phyloP scores from a whole-genome alignment of 30 jellyfish, hydroid and myxozoan species.

The Pelagia noctiluca region DNA sequence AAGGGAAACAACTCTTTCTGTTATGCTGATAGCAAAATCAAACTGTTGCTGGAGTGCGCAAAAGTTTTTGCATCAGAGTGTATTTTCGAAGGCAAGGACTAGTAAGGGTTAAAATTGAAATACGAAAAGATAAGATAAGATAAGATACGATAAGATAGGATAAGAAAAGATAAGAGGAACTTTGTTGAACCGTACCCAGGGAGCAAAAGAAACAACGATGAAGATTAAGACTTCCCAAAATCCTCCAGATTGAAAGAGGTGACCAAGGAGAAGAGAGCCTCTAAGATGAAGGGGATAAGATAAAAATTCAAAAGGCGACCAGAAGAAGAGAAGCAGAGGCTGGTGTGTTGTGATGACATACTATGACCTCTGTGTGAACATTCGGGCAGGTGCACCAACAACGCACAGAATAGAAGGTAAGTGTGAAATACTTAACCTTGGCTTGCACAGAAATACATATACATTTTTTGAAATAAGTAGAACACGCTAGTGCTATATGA shows the following conservation, averaged over 20 bases:
- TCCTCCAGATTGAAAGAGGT: slow-evolving; percentile 1
- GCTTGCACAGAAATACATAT: neutral
- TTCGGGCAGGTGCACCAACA: neutral
- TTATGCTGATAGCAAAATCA: neutral
- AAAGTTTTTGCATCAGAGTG: too few relatives aligned
- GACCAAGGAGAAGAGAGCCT: neutral
- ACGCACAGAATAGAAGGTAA: neutral
- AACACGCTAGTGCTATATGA: neutral
- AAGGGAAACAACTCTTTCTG: neutral
- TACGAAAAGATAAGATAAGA: too few relatives aligned
- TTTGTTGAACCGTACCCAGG: neutral
- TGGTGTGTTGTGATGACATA: neutral
- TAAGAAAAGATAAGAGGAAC: neutral
- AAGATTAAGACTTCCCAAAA: neutral
- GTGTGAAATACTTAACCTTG: neutral
- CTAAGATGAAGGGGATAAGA: neutral
- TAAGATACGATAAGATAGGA: too few relatives aligned
- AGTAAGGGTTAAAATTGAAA: neutral
- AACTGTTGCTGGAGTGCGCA: neutral
- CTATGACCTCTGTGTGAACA: neutral
- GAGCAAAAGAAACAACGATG: neutral
- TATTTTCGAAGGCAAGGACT: neutral
- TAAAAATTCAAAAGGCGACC: neutral
- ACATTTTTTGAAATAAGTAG: neutral
- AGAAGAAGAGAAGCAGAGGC: slow-evolving; percentile 5